Conservation (phyloP, 37 sponge, comb jelly and placozoan species). For the Aplysina aerophoba region DNA sequence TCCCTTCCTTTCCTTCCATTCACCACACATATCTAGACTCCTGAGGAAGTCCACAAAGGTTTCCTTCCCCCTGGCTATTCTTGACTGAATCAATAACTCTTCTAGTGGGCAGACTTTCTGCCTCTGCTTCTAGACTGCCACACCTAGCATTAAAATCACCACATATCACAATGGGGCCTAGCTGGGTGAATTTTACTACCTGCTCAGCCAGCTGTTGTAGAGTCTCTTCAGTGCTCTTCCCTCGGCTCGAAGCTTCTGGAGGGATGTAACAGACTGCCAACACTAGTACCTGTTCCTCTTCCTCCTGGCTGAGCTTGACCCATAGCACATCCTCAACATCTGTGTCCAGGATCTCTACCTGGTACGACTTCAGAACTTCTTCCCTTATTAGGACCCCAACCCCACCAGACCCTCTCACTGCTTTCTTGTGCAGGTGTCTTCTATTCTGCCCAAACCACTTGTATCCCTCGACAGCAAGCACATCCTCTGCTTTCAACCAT, state of each 20-base stretch:
- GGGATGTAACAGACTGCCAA: conserved; percentile 23
- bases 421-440: not conserved
- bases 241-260: conserved; percentile 1
- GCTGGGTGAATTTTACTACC: not conserved
- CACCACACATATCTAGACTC: too few species aligned
- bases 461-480: not conserved
- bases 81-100: too few species aligned
- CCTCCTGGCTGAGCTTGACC: not conserved
- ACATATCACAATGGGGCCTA: conserved; percentile 1
- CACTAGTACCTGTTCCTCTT: not conserved
- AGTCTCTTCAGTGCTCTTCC: conserved; percentile 14
- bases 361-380: too few species aligned
- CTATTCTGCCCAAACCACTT: not conserved
- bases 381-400: too few species aligned
- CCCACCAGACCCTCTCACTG: not conserved
- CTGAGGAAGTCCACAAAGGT: too few species aligned
- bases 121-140: conserved; percentile 11
- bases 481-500: not conserved
- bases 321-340: conserved; percentile 17
- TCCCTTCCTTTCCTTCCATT: too few species aligned
- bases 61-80: too few species aligned
- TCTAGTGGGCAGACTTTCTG: conserved; percentile 6
- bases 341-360: not conserved
- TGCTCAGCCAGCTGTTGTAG: conserved; percentile 10
- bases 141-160: conserved; percentile 31